phyloP scores from a whole-genome alignment of 2,888 invertebrate genomes.

The Leptopilina syphax region DNA sequence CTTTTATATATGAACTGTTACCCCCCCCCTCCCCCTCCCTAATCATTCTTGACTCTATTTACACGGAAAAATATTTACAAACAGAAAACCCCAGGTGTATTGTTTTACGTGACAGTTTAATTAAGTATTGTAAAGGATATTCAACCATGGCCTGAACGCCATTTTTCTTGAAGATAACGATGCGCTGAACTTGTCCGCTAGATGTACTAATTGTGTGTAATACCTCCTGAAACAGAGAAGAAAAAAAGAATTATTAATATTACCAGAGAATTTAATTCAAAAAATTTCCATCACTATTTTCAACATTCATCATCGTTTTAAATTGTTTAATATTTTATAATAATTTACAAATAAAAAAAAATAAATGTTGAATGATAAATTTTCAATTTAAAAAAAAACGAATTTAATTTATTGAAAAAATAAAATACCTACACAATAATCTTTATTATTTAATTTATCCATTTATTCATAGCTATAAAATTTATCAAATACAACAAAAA shows the following conservation, averaged over 20 bases:
- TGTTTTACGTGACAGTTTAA: slow-evolving; percentile 32
- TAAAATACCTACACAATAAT: too few species aligned
- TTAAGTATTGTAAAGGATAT: slow-evolving; percentile 86
- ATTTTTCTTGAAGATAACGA: slow-evolving; percentile 99
- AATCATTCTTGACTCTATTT: slow-evolving; percentile 25
- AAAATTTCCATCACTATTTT: too few species aligned
- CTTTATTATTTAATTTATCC: too few species aligned
- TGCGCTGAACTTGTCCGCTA: slow-evolving; percentile 96
- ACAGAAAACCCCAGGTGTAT: slow-evolving; percentile 1
- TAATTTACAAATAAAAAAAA: too few species aligned
- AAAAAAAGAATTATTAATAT: slow-evolving; percentile 46
- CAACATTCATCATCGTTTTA: too few species aligned
- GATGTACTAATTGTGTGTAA: slow-evolving; percentile 97
- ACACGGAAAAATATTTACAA: not conserved
- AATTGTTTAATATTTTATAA: too few species aligned
- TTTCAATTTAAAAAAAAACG: too few species aligned
- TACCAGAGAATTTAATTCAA: too few species aligned
- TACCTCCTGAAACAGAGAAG: slow-evolving; percentile 91
- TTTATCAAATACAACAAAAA: too few species aligned
- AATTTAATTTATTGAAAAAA: too few species aligned
- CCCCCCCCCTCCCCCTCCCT: not conserved
- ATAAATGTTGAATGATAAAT: too few species aligned
- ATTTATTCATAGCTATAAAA: too few species aligned
- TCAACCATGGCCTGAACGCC: slow-evolving; percentile 99
- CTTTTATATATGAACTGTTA: slow-evolving; percentile 2